A percentile compares a stretch with the other conserved stretches of the same genome.
Conservation (phyloP, 2,797 vertebrate genomes). For the Peromyscus nudipes region DNA sequence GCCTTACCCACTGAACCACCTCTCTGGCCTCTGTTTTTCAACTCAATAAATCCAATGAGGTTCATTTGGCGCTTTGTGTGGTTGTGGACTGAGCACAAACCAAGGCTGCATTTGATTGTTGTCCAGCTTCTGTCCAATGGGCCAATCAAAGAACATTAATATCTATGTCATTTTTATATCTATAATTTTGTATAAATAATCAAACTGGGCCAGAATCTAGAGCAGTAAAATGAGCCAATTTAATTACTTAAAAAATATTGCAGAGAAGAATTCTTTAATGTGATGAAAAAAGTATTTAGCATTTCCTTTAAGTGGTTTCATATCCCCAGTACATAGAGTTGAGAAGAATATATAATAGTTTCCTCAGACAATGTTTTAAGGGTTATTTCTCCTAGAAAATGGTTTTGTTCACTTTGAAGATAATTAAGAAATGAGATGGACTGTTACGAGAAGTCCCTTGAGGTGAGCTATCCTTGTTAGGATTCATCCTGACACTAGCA, state of each 20-base stretch:
- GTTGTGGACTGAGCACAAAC: constrained; percentile 9
- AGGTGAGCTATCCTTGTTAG: constrained; percentile 31
- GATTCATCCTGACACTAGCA: background rate
- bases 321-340: background rate
- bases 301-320: constrained; percentile 53
- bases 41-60: background rate
- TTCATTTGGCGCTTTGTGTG: background rate
- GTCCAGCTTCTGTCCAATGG: background rate
- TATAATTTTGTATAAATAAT: constrained; percentile 59
- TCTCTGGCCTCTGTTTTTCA: background rate
- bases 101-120: constrained; percentile 33
- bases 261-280: constrained; percentile 27
- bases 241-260: constrained; percentile 74
- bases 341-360: constrained; percentile 55
- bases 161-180: constrained; percentile 46
- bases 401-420: constrained; percentile 47
- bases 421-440: constrained; percentile 51
- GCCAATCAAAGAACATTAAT: constrained; percentile 57
- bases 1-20: too few species aligned
- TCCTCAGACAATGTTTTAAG: constrained; percentile 12
- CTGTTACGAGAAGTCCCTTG: background rate
- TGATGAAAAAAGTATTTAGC: constrained; percentile 2
- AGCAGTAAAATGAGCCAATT: constrained; percentile 68
- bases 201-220: constrained; percentile 51
- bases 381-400: constrained; percentile 46